Base-by-base conservation (phyloP, 2,888 invertebrate genomes). In the Torymus tubicola region DNA sequence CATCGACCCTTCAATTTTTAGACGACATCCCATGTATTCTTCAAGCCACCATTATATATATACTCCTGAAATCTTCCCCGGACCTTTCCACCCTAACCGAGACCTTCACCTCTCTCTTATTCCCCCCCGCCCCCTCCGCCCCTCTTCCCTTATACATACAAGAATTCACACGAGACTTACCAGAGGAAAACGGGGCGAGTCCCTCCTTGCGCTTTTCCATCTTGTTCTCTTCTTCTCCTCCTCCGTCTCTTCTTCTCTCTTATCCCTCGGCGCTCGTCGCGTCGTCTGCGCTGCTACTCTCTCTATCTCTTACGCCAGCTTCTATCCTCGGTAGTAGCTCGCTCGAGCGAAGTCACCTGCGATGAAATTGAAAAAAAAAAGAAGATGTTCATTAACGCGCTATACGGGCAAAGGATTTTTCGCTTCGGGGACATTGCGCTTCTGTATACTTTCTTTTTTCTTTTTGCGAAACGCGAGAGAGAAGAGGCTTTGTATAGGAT, bases 131-230 rank as follows among this genome's bases (percentile, higher is more conserved):
- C n/a, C n/a, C n/a, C n/a, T n/a, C n/a, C n/a, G n/a, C 21, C 4
- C 8, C 31, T 8, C 42, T 8, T 42, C 42, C 8, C 42, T 1
- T 8, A 8, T 42, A 42, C 8, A 8, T 42, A 42, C 1, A 75
- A 76, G 61, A 65, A 82, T 52, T 42, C 42, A 42, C 42, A 24
- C 11, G 64, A 78, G 77, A 87, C 88, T 89, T 81, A 89, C 89
- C 89, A 79, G 89, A 89, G 74, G 90, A 90, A 85, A 89, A 89
- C 74, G 88, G 90, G 82, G 89, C 87, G 70, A 87, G 84, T 84
- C 87, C 87, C 85, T 89, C 89, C 80, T 88, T 88, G 68, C 87
- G 87, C 85, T 89, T 89, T 81, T 89, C 89, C 89, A 89, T 89
- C 68, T 80, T 83, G 78, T 31, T 72, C 79, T 77, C 21, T 13